These are phyloP conservation scores for Dicerorhinus sumatrensis DNA, from an alignment of 2,113 vertebrate genomes.

Conservation along the genomic window DNA sequence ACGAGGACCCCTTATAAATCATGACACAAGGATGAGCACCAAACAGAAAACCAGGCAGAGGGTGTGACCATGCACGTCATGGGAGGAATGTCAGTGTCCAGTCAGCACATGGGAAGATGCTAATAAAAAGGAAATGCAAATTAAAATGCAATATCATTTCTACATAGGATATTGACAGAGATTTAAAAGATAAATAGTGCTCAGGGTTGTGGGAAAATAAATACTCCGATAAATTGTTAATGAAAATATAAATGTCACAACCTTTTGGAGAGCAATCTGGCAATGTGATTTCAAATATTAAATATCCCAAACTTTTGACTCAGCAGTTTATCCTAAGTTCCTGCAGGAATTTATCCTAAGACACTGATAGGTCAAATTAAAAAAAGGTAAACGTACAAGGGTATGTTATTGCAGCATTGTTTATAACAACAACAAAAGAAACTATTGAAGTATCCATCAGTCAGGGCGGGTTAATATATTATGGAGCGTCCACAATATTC, in stretches of 20 bases:
- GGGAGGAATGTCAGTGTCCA: neutral
- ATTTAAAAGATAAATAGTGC: neutral
- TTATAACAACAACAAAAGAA: neutral
- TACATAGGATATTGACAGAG: neutral
- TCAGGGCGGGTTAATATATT: neutral
- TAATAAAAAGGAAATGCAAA: neutral
- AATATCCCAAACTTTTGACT: neutral
- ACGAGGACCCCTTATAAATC: neutral
- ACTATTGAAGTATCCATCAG: neutral
- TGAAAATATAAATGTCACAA: neutral
- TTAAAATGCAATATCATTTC: neutral
- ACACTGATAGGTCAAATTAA: neutral
- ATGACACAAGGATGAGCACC: neutral
- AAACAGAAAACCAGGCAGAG: neutral
- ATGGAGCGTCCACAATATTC: neutral
- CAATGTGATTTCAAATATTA: neutral
- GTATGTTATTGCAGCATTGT: neutral
- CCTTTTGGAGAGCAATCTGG: neutral
- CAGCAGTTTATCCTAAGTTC: neutral
- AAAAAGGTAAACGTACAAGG: neutral
- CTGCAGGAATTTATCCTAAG: neutral
- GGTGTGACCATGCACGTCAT: neutral
- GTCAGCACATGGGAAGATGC: neutral
- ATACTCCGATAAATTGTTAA: neutral
- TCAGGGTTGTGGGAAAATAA: neutral